phyloP scores from a whole-genome alignment of 2,888 invertebrate genomes.

The Heliconius sara region DNA sequence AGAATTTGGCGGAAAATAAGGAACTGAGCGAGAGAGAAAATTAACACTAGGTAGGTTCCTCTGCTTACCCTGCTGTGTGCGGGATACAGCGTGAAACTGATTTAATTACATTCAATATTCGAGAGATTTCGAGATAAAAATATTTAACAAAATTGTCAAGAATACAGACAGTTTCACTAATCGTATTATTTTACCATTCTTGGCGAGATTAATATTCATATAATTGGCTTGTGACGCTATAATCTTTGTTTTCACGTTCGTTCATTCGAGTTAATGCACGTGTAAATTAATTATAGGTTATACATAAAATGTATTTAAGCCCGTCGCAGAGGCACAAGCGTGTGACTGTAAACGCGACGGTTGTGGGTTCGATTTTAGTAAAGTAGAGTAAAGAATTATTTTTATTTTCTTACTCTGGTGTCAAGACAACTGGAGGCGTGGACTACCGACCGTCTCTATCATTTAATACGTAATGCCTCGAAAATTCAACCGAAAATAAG shows the following conservation, averaged over 20 bases:
- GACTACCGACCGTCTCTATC: not conserved
- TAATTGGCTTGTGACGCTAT: constrained; percentile 23
- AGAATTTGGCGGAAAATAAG: too few species aligned
- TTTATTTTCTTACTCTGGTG: not conserved
- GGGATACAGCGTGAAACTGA: too few species aligned
- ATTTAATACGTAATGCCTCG: not conserved
- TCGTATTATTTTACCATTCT: not conserved
- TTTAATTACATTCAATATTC: too few species aligned
- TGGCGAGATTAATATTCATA: not conserved
- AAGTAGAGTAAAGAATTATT: not conserved
- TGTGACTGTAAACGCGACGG: not conserved
- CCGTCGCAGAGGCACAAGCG: not conserved
- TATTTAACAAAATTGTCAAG: not conserved
- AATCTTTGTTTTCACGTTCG: constrained; percentile 18
- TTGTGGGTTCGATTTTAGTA: not conserved
- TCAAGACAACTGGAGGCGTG: not conserved
- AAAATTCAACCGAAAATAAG: not conserved
- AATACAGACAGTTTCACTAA: not conserved
- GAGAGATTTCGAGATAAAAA: not conserved
- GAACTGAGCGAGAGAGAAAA: too few species aligned
- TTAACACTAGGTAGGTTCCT: too few species aligned
- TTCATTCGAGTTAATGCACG: constrained; percentile 17
- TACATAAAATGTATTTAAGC: too few species aligned
- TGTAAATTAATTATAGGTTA: constrained; percentile 11
- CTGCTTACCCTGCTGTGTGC: too few species aligned